Evolutionary conservation across 2,113 vertebrate species (phyloP), one percentile per base, ranked within the genome.

Genomic region (Myotis yumanensis): DNA sequence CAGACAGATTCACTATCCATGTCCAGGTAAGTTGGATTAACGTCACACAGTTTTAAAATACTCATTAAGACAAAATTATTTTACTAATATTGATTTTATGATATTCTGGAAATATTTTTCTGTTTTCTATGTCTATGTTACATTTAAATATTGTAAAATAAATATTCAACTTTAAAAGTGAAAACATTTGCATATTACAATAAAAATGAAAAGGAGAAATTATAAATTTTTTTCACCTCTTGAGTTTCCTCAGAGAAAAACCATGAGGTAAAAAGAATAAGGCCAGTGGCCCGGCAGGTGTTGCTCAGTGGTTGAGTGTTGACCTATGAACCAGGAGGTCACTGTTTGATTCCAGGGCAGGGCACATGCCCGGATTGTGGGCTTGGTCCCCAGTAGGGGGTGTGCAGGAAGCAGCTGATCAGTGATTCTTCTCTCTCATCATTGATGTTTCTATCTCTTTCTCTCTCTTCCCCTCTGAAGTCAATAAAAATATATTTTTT

Each of bases 141-240:
- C 4, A 69, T 28, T 83, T 90, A 16, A 95, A 90, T 94, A 89
- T 62, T 59, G 40, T 54, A 22, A 75, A 79, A 79, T 46, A 93
- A 85, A 85, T 89, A 37, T 1, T 20, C 80, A 68, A 57, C 28
- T 91, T 96, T 77, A 59, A 92, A 17, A 48, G 57, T 86, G 76
- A 62, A 93, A 76, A 57, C 4, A 76, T 22, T 90, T 80, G 9
- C 7, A 69, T 57, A 91, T 68, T 77, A 89, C 76, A 89, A 94
- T 62, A 94, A 96, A 86, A 7, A 92, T 40, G 22, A 83, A 83
- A 76, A 69, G 12, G 11, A 48, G 57, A 95, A 95, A 57, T 72
- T 28, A 66, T 54, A 17, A 69, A 23, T 23, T 35, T 72, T 86
- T 54, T 59, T 87, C 17, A 80, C 3, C 23, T 96, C 35, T 86